Evolutionary conservation across 2,113 vertebrate genomes (phyloP).

Genomic region (Plecotus auritus): DNA sequence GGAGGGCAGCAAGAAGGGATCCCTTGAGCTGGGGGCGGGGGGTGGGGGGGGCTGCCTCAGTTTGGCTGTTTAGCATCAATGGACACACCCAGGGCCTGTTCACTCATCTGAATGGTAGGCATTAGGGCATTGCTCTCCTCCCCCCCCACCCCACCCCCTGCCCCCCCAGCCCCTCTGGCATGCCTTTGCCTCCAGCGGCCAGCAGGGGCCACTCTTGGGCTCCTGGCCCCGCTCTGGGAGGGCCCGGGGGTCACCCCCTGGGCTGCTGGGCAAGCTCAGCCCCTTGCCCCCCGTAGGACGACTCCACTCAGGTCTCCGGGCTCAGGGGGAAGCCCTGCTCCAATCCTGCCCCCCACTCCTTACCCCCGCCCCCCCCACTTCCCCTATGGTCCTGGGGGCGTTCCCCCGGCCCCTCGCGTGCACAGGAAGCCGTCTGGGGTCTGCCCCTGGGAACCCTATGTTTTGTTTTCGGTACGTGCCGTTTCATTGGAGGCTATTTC

Average conservation of each 20-base stretch:
- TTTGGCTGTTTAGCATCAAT: too few species aligned
- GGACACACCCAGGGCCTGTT: neutral
- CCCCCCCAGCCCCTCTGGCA: neutral
- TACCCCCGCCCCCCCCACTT: neutral
- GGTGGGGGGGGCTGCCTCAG: fast-evolving
- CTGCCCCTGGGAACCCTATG: neutral
- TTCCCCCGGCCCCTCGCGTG: neutral
- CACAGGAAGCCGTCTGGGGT: neutral
- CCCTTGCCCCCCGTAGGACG: neutral
- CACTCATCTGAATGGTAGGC: too few species aligned
- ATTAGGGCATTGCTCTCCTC: too few species aligned
- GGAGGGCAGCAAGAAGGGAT: neutral
- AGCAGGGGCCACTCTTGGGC: neutral
- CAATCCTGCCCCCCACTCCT: too few species aligned
- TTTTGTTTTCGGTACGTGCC: too few species aligned
- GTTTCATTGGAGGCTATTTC: too few species aligned
- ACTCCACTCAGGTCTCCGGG: neutral
- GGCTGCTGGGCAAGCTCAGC: neutral
- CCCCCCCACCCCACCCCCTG: too few species aligned
- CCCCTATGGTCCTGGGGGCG: neutral
- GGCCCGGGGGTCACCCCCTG: neutral
- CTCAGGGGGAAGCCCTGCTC: neutral
- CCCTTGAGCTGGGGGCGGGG: neutral
- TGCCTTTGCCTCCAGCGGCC: neutral
- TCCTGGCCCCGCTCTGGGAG: neutral